Conservation (phyloP, 2,888 invertebrate genomes). For the Acrobasis repandana region DNA sequence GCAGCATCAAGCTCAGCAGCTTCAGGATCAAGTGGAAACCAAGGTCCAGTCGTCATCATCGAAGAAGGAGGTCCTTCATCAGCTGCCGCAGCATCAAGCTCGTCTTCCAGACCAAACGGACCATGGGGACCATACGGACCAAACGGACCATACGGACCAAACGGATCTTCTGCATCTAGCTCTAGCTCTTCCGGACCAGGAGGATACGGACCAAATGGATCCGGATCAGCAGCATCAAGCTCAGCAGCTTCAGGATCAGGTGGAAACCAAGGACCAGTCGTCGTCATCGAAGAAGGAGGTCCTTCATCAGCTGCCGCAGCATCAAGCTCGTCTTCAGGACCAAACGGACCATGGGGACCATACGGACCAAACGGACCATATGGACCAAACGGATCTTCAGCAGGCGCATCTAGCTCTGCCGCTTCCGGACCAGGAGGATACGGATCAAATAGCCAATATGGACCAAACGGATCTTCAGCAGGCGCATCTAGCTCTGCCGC, state of each 20-base stretch:
- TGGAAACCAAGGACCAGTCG: no score
- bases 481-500: conserved; percentile 20
- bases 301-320: no score
- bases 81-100: conserved; percentile 39
- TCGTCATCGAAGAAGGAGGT: no score
- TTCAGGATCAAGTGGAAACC: background rate
- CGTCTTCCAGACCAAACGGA: no score
- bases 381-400: no score
- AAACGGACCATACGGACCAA: conserved; percentile 8
- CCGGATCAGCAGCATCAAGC: conserved; percentile 20
- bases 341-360: no score
- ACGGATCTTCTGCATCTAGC: conserved; percentile 10
- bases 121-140: no score
- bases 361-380: no score
- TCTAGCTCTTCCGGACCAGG: conserved; percentile 21
- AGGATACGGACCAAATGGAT: conserved; percentile 18
- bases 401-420: no score
- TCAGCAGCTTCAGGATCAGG: no score
- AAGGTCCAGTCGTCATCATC: conserved; percentile 22
- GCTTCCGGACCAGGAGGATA: conserved; percentile 1
- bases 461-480: conserved; percentile 24
- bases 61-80: conserved; percentile 40
- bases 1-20: background rate
- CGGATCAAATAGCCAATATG: background rate
- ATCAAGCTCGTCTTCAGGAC: no score